These are phyloP conservation scores for Ephydatia muelleri DNA, from an alignment of 37 sponge, comb jelly and placozoan genomes.

Conservation along the genomic window DNA sequence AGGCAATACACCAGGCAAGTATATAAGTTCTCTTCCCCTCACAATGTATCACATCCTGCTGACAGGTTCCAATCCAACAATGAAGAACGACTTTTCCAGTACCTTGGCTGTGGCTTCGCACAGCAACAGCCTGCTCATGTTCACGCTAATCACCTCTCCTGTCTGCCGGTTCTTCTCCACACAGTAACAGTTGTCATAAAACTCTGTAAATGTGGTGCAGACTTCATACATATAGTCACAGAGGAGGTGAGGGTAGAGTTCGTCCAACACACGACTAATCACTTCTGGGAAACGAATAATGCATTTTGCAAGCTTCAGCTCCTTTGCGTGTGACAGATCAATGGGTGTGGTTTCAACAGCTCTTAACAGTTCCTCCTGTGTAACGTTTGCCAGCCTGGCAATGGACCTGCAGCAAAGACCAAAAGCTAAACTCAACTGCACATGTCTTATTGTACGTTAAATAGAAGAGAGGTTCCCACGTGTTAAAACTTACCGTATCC, in stretches of 20 bases:
- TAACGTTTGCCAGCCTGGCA: conserved; percentile 77
- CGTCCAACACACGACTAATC: conserved; percentile 45
- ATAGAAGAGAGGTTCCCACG: not conserved
- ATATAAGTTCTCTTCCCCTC: too few species aligned
- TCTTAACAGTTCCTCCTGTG: conserved; percentile 51
- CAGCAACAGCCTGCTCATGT: conserved; percentile 88
- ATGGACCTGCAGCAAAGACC: conserved; percentile 69
- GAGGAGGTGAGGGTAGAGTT: conserved; percentile 82
- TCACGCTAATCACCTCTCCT: conserved; percentile 77
- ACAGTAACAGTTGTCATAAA: conserved; percentile 98
- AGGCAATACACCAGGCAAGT: not conserved
- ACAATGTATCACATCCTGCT: conserved; percentile 70
- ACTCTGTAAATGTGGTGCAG: conserved; percentile 86
- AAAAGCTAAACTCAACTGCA: not conserved
- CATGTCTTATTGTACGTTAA: not conserved
- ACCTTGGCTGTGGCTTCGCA: conserved; percentile 92
- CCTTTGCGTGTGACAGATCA: conserved; percentile 76
- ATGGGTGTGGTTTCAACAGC: conserved; percentile 62
- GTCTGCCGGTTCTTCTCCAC: conserved; percentile 86
- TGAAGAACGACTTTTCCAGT: conserved; percentile 80
- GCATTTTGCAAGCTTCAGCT: conserved; percentile 88
- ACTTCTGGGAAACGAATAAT: conserved; percentile 92
- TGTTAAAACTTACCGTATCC: conserved; percentile 55
- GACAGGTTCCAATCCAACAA: conserved; percentile 88
- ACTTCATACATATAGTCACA: conserved; percentile 96